Conservation (phyloP, 2,888 invertebrate genomes). For the Oscheius sp. region DNA sequence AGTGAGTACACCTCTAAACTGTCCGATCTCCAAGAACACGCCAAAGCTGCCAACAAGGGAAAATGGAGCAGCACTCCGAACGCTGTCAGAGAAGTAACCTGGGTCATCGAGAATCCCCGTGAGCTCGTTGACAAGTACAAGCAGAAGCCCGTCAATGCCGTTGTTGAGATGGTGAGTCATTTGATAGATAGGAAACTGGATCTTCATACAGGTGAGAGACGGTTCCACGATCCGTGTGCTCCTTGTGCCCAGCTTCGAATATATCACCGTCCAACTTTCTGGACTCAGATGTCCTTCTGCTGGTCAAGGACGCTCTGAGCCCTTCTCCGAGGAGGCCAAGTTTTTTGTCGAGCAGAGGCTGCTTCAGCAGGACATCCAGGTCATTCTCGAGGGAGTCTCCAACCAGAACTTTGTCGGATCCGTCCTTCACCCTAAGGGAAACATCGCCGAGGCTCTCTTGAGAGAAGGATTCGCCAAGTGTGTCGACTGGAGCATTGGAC, state of each 20-base stretch:
- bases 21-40: constrained; percentile 88
- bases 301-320: constrained; percentile 76
- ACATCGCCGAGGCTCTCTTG: constrained; percentile 91
- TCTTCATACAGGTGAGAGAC: constrained; percentile 79
- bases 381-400: constrained; percentile 88
- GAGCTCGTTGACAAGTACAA: constrained; percentile 86
- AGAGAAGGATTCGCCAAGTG: constrained; percentile 91
- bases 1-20: constrained; percentile 77
- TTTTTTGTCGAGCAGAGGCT: constrained; percentile 91
- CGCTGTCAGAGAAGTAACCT: constrained; percentile 77
- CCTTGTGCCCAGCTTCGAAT: constrained; percentile 88
- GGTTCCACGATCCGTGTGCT: constrained; percentile 94
- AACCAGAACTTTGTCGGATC: constrained; percentile 94
- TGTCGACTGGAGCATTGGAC: constrained; percentile 90
- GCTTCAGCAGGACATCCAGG: constrained; percentile 89
- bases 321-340: constrained; percentile 88
- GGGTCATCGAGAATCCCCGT: constrained; percentile 87
- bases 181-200: neutral
- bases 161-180: constrained; percentile 88
- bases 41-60: constrained; percentile 88
- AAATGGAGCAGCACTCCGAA: constrained; percentile 75
- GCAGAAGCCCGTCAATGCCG: constrained; percentile 85
- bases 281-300: constrained; percentile 80
- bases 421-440: constrained; percentile 86
- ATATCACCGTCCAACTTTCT: constrained; percentile 93